phyloP scores from a whole-genome alignment of 2,113 vertebrate species.

The Toxotes jaculatrix region DNA sequence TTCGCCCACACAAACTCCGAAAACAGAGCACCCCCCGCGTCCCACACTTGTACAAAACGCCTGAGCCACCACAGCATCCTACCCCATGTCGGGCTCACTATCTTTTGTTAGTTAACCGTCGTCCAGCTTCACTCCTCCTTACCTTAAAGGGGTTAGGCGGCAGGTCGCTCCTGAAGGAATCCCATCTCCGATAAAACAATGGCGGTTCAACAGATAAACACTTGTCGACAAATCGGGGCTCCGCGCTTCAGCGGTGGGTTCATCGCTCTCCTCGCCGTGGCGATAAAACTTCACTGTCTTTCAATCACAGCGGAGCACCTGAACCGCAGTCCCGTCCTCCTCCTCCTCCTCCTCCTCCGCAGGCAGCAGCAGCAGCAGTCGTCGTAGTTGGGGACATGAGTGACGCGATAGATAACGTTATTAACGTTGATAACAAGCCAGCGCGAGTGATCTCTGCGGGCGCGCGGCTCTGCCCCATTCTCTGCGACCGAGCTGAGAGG shows the following conservation, averaged over 20 bases:
- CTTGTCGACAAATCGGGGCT: conserved; percentile 23
- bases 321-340: conserved; percentile 55
- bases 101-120: conserved; percentile 33
- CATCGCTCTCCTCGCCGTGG: background rate
- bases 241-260: background rate
- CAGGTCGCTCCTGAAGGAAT: conserved; percentile 65
- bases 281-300: conserved; percentile 49
- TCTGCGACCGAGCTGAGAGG: conserved; percentile 8
- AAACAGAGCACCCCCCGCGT: background rate
- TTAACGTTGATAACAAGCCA: conserved; percentile 73
- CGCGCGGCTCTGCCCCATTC: conserved; percentile 50
- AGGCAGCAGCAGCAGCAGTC: conserved; percentile 37
- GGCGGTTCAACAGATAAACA: conserved; percentile 48
- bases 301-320: conserved; percentile 73
- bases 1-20: conserved; percentile 48
- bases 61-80: background rate
- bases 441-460: conserved; percentile 54
- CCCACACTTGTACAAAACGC: background rate
- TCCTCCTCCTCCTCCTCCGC: conserved; percentile 35
- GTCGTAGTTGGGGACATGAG: conserved; percentile 55
- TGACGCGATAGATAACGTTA: conserved; percentile 80
- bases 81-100: background rate
- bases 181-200: conserved; percentile 57
- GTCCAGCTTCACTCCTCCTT: conserved; percentile 55
- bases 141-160: conserved; percentile 63